These are phyloP conservation scores for Epicampocera succincta DNA, from an alignment of 2,888 invertebrate genomes.

Conservation along the genomic window DNA sequence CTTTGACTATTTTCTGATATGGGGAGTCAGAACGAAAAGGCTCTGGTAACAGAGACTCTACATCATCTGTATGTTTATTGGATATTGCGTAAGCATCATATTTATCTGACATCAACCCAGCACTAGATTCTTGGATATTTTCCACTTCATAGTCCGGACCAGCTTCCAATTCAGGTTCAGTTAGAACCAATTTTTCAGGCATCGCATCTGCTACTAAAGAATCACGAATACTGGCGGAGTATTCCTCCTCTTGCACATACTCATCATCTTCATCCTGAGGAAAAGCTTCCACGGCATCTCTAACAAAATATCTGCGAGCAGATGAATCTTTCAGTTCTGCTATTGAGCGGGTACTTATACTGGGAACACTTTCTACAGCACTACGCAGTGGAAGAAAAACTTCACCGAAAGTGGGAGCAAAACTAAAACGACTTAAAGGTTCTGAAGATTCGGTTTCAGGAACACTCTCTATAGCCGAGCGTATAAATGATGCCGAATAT, in stretches of 20 bases:
- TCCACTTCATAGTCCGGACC: conserved; percentile 47
- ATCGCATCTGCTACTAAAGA: conserved; percentile 62
- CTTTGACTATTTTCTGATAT: conserved; percentile 78
- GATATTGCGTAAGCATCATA: conserved; percentile 78
- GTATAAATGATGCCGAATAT: conserved; percentile 76
- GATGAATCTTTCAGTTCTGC: conserved; percentile 71
- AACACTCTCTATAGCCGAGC: conserved; percentile 80
- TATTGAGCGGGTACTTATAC: conserved; percentile 71
- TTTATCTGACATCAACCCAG: conserved; percentile 75
- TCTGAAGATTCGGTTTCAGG: conserved; percentile 72
- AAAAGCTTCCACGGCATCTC: conserved; percentile 79
- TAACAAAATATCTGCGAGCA: conserved; percentile 75
- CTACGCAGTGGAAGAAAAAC: conserved; percentile 85
- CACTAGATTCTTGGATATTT: conserved; percentile 70
- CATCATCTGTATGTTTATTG: conserved; percentile 70
- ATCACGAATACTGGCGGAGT: conserved; percentile 68
- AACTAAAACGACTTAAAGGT: conserved; percentile 73
- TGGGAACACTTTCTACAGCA: conserved; percentile 89
- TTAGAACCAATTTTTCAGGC: conserved; percentile 62
- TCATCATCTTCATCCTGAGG: conserved; percentile 74
- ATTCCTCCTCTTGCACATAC: conserved; percentile 60
- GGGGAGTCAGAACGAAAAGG: conserved; percentile 80
- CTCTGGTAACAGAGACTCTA: conserved; percentile 72
- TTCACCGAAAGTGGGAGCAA: conserved; percentile 78
- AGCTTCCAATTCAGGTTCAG: conserved; percentile 28